Base-by-base conservation (phyloP, 2,113 vertebrate species). In the Platichthys flesus region DNA sequence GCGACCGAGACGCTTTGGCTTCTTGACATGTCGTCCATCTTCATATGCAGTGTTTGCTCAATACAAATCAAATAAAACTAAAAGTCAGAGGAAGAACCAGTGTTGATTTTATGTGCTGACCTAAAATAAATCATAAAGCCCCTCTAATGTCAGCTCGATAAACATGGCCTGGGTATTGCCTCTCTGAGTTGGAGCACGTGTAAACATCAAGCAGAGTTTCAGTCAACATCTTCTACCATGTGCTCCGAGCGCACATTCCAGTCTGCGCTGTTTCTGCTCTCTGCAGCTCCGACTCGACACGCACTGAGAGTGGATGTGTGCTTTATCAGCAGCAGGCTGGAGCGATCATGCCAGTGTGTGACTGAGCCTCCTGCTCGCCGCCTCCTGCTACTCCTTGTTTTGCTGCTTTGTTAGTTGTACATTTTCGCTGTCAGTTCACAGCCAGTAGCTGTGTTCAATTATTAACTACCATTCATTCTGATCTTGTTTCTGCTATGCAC, bases 361-460 rank as follows among this genome's bases (percentile, higher is more conserved):
- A 85, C 83, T 78, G 71, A 76, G 74, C 71, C 59, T 62, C 52
- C 82, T 73, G 73, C 82, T 74, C n/a, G n/a, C n/a, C n/a, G 74
- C 71, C 59, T 62, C 52, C 82, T 73, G 73, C 82, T 74, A 68
- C 23, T 63, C 79, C 64, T 79, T 80, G 55, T 87, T 84, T 68
- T 81, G 88, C 82, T 76, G 83, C 90, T 90, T 82, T 81, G 37
- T 74, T 86, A 83, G 85, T 69, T 55, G 21, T 78, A 64, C 64
- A 83, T 74, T 78, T 55, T 77, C 66, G 59, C 62, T 64, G 45
- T 20, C 58, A 31, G 45, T 65, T 74, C 47, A 24, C 59, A 83
- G 67, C 81, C 59, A 23, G 28, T 59, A 61, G 42, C 31, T 80
- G 10, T 67, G 15, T 66, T 66, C 18, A 6, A 28, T 54, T 28